These are phyloP conservation scores for Malurus elegans DNA, from an alignment of 2,113 vertebrate genomes.

Conservation along the genomic window DNA sequence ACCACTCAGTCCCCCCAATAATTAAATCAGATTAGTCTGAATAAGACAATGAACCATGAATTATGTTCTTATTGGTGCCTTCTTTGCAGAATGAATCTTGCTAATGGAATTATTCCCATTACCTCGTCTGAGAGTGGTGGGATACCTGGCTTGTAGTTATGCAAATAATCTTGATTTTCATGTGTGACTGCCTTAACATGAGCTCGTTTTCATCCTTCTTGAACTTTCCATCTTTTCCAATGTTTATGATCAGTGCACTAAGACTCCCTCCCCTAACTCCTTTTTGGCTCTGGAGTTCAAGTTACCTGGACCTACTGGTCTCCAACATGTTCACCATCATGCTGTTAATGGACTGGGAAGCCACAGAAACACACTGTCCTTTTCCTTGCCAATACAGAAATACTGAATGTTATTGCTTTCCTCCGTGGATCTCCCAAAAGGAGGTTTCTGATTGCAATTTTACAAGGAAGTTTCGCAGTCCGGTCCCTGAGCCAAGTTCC, in stretches of 20 bases:
- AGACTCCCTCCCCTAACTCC: background rate
- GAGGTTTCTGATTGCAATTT: background rate
- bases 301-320: background rate
- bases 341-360: background rate
- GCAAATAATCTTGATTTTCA: background rate
- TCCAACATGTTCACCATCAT: background rate
- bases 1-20: background rate
- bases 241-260: background rate
- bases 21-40: background rate
- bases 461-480: background rate
- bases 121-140: background rate
- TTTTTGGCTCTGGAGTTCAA: background rate
- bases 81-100: background rate
- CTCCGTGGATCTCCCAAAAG: background rate
- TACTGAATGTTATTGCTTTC: background rate
- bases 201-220: background rate
- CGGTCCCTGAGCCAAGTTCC: conserved; percentile 20
- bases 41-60: background rate
- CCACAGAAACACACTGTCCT: background rate
- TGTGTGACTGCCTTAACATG: background rate
- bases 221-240: background rate
- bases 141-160: background rate
- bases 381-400: background rate
- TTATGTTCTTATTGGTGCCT: background rate
- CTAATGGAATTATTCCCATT: background rate